phyloP scores from a whole-genome alignment of 2,113 vertebrate genomes.

The Benitochromis conjunctus region DNA sequence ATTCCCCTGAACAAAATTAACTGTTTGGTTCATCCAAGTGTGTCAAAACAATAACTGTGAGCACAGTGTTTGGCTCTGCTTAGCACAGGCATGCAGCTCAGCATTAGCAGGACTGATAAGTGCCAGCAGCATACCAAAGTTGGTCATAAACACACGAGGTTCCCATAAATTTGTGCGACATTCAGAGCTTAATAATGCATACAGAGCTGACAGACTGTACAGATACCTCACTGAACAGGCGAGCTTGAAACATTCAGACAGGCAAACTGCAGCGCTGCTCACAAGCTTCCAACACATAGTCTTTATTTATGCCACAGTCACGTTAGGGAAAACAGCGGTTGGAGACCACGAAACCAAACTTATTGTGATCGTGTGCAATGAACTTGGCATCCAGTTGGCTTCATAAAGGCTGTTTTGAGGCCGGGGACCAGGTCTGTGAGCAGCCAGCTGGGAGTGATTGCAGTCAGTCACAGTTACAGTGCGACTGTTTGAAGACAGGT shows the following conservation, averaged over 20 bases:
- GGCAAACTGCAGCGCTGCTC: background rate
- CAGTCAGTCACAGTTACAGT: background rate
- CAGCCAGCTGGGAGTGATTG: too few species aligned
- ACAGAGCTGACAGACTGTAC: background rate
- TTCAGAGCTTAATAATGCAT: background rate
- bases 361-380: too few species aligned
- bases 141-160: background rate
- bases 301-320: background rate
- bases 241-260: background rate
- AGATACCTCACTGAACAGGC: background rate
- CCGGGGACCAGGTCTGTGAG: background rate
- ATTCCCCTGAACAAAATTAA: too few species aligned
- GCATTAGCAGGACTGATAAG: too few species aligned
- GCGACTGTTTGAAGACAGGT: background rate
- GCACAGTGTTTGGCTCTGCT: too few species aligned
- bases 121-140: background rate
- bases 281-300: too few species aligned
- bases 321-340: fast-evolving
- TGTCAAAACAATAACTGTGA: too few species aligned
- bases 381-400: too few species aligned
- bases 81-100: too few species aligned
- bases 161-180: background rate
- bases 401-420: too few species aligned
- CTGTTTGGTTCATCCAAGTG: too few species aligned
- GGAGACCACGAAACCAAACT: too few species aligned